Conservation (phyloP, 2,113 vertebrate species). For the Ginglymostoma cirratum region DNA sequence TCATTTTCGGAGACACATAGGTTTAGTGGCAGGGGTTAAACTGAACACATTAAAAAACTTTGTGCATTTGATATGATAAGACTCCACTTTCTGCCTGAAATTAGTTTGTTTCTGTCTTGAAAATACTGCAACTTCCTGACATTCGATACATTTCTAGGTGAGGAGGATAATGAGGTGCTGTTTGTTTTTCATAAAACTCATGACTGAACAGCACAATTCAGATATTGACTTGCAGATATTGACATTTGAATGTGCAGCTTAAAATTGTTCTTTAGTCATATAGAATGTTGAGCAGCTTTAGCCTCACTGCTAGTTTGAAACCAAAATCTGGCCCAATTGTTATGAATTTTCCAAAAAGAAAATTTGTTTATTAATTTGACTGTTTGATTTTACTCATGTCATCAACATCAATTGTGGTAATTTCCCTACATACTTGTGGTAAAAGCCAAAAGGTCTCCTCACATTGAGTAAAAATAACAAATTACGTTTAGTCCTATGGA, state of each 20-base stretch:
- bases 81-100: neutral
- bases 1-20: neutral
- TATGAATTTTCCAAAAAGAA: neutral
- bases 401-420: neutral
- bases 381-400: neutral
- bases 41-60: neutral
- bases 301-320: neutral
- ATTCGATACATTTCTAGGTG: neutral
- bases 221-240: neutral
- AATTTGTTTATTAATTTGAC: neutral
- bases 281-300: neutral
- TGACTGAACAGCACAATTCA: neutral
- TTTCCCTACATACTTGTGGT: neutral
- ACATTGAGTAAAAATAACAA: slow-evolving; percentile 8
- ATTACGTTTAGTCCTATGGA: neutral
- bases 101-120: neutral
- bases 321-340: neutral
- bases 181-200: neutral
- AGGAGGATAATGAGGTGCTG: neutral
- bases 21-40: neutral
- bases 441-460: neutral
- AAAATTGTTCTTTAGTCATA: neutral
- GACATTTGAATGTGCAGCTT: neutral
- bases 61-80: neutral
- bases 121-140: neutral